Evolutionary conservation across 1,140 invertebrate genomes (phyloP).

Genomic region (Drosophila ananassae): DNA sequence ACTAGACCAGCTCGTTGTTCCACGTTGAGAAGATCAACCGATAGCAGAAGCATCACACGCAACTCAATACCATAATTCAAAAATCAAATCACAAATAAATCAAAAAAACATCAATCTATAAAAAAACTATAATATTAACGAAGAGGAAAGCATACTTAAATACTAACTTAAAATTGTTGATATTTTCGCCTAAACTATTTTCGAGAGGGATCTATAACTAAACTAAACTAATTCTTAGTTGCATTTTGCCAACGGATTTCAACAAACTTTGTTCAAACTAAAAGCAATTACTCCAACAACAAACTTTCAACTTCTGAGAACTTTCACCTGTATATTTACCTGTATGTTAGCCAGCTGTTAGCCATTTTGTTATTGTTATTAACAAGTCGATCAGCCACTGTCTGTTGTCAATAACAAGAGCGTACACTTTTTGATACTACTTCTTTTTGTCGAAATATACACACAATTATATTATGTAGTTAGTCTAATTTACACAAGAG

Average conservation of each 20-base stretch:
- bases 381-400: constrained; percentile 49
- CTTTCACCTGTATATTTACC: constrained; percentile 57
- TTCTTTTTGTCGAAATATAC: constrained; percentile 80
- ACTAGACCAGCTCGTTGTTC: constrained; percentile 55
- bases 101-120: background rate
- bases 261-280: constrained; percentile 67
- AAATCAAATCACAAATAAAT: constrained; percentile 16
- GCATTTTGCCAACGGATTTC: constrained; percentile 75
- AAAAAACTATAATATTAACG: constrained; percentile 3
- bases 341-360: constrained; percentile 15
- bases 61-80: constrained; percentile 44
- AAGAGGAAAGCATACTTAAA: constrained; percentile 12
- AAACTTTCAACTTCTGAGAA: constrained; percentile 43
- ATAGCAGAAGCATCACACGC: constrained; percentile 38
- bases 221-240: constrained; percentile 67
- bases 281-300: constrained; percentile 60
- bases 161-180: constrained; percentile 58
- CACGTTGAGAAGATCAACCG: constrained; percentile 52
- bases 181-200: constrained; percentile 47
- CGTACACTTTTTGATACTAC: constrained; percentile 75
- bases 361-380: constrained; percentile 57
- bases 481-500: constrained; percentile 66
- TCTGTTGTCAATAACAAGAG: constrained; percentile 68
- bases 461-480: constrained; percentile 69
- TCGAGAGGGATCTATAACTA: constrained; percentile 34